Conservation (phyloP, 2,888 invertebrate genomes). For the Aromia moschata region DNA sequence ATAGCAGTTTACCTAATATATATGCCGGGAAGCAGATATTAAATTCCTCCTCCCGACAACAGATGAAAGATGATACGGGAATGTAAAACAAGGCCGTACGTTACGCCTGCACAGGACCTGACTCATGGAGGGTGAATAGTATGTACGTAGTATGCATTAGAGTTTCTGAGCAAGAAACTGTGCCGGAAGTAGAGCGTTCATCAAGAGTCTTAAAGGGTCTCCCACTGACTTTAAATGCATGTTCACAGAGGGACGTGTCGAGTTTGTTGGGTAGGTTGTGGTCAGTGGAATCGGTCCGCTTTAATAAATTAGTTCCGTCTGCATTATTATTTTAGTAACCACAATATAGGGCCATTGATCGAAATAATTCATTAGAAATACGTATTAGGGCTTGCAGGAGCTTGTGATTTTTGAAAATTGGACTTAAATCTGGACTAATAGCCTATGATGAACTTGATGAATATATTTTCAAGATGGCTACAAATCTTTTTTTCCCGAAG, state of each 20-base stretch:
- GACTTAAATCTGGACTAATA: no score
- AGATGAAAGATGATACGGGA: conserved; percentile 4
- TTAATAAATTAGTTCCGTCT: no score
- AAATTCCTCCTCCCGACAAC: conserved; percentile 1
- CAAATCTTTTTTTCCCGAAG: no score
- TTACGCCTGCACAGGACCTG: conserved; percentile 11
- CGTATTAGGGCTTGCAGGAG: no score
- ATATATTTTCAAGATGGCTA: no score
- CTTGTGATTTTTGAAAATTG: no score
- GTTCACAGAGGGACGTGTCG: not conserved
- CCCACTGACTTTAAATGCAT: conserved; percentile 1
- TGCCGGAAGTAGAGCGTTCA: conserved; percentile 22
- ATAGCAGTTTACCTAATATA: not conserved
- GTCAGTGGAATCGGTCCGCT: no score
- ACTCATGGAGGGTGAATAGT: conserved; percentile 13
- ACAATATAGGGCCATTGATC: no score
- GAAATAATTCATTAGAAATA: no score
- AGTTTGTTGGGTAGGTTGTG: not conserved
- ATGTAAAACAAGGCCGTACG: conserved; percentile 11
- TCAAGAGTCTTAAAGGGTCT: conserved; percentile 8
- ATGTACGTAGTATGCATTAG: conserved; percentile 11
- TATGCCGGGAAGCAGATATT: not conserved
- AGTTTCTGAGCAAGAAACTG: conserved; percentile 15
- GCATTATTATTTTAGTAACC: no score
- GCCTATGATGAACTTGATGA: no score